phyloP scores from a whole-genome alignment of 1,140 invertebrate genomes.

The Lepidurus couesii region DNA sequence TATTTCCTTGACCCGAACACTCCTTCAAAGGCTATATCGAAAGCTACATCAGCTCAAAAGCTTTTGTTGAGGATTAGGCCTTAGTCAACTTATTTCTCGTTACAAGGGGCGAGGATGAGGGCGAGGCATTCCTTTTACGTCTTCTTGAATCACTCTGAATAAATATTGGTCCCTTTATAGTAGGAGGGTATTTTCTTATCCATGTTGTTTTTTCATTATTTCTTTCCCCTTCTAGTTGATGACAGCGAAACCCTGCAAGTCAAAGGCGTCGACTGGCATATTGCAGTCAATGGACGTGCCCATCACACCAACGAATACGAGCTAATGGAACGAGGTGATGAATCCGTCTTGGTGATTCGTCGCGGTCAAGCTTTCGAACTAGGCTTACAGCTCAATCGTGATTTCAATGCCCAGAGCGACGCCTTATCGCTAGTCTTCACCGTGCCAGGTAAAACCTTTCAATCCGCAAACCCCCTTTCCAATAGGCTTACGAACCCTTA shows the following conservation, averaged over 20 bases:
- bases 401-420: conserved; percentile 65
- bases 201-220: conserved; percentile 12
- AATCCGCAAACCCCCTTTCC: background rate
- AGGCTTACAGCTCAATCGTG: conserved; percentile 63
- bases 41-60: no score
- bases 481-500: conserved; percentile 12
- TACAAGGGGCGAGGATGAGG: background rate
- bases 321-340: conserved; percentile 57
- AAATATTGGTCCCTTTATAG: background rate
- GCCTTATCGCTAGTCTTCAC: conserved; percentile 78
- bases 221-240: conserved; percentile 15
- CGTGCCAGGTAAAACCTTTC: conserved; percentile 52
- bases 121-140: background rate
- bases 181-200: background rate
- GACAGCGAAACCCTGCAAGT: conserved; percentile 27
- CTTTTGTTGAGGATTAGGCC: no score
- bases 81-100: no score
- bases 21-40: no score
- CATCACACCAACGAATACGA: conserved; percentile 73
- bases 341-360: conserved; percentile 66
- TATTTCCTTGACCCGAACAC: no score
- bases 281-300: conserved; percentile 58
- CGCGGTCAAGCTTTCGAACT: conserved; percentile 75
- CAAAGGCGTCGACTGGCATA: conserved; percentile 20
- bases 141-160: background rate